A percentile compares a stretch with the other conserved stretches of the same genome.
Conservation (phyloP, 2,797 vertebrate genomes). For the Siniperca undulata region DNA sequence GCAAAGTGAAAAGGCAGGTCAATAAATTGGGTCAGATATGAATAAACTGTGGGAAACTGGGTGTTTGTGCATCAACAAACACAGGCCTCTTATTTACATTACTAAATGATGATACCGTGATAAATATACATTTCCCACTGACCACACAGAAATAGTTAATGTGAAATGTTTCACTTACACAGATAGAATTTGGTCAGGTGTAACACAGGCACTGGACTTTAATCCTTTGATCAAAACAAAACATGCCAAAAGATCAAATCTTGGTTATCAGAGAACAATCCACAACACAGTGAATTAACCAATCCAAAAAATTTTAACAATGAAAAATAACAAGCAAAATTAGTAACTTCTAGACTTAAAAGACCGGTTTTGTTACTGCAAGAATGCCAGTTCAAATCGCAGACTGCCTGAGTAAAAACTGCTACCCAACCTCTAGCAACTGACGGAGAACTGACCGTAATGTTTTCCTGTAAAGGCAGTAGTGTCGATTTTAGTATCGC, state of each 20-base stretch:
- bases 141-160: background rate
- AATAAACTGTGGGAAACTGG: background rate
- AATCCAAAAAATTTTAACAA: background rate
- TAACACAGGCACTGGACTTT: slow-evolving; percentile 76
- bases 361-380: too few relatives aligned
- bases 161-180: slow-evolving; percentile 68
- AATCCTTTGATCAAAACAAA: slow-evolving; percentile 71
- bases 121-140: background rate
- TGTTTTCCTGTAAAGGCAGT: slow-evolving; percentile 73
- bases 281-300: background rate
- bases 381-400: background rate
- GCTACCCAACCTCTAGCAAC: background rate
- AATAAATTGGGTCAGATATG: background rate
- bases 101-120: background rate
- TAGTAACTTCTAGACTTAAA: background rate
- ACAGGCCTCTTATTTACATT: background rate
- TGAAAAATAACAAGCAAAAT: background rate
- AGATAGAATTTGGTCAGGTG: slow-evolving; percentile 68
- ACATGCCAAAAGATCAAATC: background rate
- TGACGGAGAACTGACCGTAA: slow-evolving; percentile 50
- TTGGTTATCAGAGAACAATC: background rate
- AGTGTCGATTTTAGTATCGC: slow-evolving; percentile 65
- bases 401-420: background rate
- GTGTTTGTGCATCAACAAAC: slow-evolving; percentile 1
- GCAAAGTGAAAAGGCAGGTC: background rate